Evolutionary conservation across 2,797 vertebrate genomes (phyloP).

Genomic region (Periophthalmus magnuspinnatus): DNA sequence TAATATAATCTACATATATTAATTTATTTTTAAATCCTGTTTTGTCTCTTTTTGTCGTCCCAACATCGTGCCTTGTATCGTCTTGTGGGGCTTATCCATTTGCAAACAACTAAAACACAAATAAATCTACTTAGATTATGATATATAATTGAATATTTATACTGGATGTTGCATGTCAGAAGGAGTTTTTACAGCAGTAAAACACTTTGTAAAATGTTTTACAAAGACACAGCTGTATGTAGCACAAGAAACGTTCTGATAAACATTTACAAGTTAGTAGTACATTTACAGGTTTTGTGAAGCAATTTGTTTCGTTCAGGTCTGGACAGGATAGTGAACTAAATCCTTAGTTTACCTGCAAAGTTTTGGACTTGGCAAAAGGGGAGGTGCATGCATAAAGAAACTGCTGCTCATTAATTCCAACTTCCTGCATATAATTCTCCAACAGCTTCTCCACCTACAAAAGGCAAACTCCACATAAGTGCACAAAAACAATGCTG

Average conservation of each 20-base stretch:
- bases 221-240: neutral
- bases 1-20: too few relatives aligned
- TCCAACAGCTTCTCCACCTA: slow-evolving; percentile 94
- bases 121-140: neutral
- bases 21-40: neutral
- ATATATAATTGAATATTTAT: neutral
- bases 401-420: slow-evolving; percentile 96
- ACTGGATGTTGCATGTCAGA: neutral
- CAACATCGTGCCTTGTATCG: too few relatives aligned
- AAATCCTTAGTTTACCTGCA: slow-evolving; percentile 79
- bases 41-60: neutral
- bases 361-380: slow-evolving; percentile 86
- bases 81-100: neutral
- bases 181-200: neutral
- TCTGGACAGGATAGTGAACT: neutral
- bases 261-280: too few relatives aligned
- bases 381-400: slow-evolving; percentile 90
- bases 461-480: slow-evolving; percentile 44
- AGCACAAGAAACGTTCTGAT: neutral
- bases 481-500: slow-evolving; percentile 12
- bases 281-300: too few relatives aligned
- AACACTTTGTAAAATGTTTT: neutral
- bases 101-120: neutral
- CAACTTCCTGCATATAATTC: slow-evolving; percentile 93
- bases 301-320: slow-evolving; percentile 23